These are phyloP conservation scores for Rhagonycha fulva DNA, from an alignment of 2,888 invertebrate genomes.

Conservation along the genomic window DNA sequence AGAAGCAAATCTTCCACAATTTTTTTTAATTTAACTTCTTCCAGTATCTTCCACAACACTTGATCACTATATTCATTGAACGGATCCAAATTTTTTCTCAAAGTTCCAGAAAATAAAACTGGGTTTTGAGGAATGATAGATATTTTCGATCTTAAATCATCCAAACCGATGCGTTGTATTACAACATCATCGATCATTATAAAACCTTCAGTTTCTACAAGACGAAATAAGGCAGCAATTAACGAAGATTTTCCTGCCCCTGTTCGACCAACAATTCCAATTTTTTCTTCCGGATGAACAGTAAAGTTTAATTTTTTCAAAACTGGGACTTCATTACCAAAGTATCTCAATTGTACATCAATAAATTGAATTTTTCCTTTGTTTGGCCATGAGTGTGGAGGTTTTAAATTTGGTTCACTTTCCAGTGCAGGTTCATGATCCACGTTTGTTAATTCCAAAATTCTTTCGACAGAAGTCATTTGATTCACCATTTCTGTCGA, in stretches of 20 bases:
- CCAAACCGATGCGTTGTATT: conserved; percentile 59
- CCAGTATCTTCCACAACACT: conserved; percentile 81
- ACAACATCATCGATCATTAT: conserved; percentile 67
- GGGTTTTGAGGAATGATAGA: conserved; percentile 65
- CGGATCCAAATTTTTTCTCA: conserved; percentile 89
- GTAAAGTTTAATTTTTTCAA: conserved; percentile 71
- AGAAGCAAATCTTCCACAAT: conserved; percentile 55
- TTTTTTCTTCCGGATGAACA: conserved; percentile 71
- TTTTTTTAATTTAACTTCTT: conserved; percentile 80
- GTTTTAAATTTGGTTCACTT: conserved; percentile 59
- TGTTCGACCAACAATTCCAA: conserved; percentile 80
- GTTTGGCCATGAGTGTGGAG: conserved; percentile 74
- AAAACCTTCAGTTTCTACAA: conserved; percentile 61
- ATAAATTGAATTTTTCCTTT: conserved; percentile 71
- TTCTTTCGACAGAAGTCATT: conserved; percentile 89
- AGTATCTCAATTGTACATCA: conserved; percentile 73
- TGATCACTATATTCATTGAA: conserved; percentile 80
- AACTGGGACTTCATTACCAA: conserved; percentile 72
- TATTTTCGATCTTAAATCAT: conserved; percentile 57
- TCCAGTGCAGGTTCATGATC: conserved; percentile 65
- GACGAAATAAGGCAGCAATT: conserved; percentile 69
- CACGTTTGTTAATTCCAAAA: conserved; percentile 52
- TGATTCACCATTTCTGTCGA: conserved; percentile 65
- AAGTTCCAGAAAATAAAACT: conserved; percentile 81
- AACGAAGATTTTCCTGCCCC: conserved; percentile 79